These are phyloP conservation scores for Eciton burchellii DNA, from an alignment of 1,140 invertebrate genomes.

Conservation along the genomic window DNA sequence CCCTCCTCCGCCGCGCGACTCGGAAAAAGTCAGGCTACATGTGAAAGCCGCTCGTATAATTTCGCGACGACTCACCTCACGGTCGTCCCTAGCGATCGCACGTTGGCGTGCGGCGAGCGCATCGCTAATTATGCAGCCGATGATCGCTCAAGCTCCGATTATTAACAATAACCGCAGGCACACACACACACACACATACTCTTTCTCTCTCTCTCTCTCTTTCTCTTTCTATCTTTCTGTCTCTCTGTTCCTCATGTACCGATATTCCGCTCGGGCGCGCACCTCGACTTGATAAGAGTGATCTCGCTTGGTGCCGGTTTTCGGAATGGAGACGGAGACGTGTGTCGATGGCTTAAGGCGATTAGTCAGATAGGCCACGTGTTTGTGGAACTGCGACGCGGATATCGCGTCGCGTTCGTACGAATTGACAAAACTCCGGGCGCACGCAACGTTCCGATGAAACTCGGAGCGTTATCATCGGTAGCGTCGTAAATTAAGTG, in stretches of 20 bases:
- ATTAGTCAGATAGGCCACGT: conserved; percentile 35
- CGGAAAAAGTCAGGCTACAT: conserved; percentile 76
- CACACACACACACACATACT: no score
- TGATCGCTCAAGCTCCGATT: conserved; percentile 13
- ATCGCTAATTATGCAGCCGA: conserved; percentile 43
- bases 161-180: conserved; percentile 7
- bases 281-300: not conserved
- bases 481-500: conserved; percentile 52
- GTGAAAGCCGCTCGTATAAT: conserved; percentile 76
- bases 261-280: not conserved
- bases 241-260: not conserved
- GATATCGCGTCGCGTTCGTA: not conserved
- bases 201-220: not conserved
- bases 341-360: conserved; percentile 27
- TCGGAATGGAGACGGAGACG: conserved; percentile 3
- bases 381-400: conserved; percentile 20
- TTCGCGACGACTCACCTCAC: conserved; percentile 50
- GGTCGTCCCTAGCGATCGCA: conserved; percentile 16
- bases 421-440: conserved; percentile 33
- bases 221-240: no score
- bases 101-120: conserved; percentile 48
- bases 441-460: conserved; percentile 12
- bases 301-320: not conserved
- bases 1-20: conserved; percentile 60
- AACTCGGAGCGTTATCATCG: conserved; percentile 56